Evolutionary conservation across 2,888 invertebrate genomes (phyloP).

Genomic region (Lagria hirta): DNA sequence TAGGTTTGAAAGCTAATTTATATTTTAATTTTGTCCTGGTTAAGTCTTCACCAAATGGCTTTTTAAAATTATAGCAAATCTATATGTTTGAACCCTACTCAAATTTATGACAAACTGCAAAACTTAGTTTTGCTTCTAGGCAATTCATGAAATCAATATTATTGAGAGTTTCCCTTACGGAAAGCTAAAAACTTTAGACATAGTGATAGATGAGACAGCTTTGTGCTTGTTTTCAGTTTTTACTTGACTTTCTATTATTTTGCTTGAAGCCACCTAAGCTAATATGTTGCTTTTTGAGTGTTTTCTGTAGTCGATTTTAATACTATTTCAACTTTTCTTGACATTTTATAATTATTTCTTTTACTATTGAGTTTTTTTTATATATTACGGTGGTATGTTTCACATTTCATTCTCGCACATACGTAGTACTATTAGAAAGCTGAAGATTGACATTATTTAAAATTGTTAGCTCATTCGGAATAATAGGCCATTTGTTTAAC

Average conservation of each 20-base stretch:
- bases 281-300: slow-evolving; percentile 4
- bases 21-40: no score
- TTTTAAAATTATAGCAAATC: slow-evolving; percentile 18
- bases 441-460: no score
- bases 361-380: no score
- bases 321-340: slow-evolving; percentile 7
- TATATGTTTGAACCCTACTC: slow-evolving; percentile 9
- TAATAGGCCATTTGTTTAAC: no score
- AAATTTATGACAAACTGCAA: slow-evolving; percentile 14
- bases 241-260: no score
- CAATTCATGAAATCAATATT: slow-evolving; percentile 20
- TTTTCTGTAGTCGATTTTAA: slow-evolving; percentile 1
- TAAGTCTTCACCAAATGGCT: slow-evolving; percentile 20
- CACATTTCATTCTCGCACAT: no score
- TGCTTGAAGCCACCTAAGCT: slow-evolving; percentile 8
- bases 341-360: no score
- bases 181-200: slow-evolving; percentile 18
- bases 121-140: slow-evolving; percentile 11
- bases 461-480: no score
- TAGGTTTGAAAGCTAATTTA: no score
- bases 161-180: slow-evolving; percentile 11
- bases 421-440: no score
- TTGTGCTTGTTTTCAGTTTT: slow-evolving; percentile 11
- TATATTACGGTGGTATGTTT: no score
- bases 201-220: slow-evolving; percentile 18